Evolutionary conservation across 2,797 vertebrate species (phyloP).

Genomic region (Labeo calbasu): DNA sequence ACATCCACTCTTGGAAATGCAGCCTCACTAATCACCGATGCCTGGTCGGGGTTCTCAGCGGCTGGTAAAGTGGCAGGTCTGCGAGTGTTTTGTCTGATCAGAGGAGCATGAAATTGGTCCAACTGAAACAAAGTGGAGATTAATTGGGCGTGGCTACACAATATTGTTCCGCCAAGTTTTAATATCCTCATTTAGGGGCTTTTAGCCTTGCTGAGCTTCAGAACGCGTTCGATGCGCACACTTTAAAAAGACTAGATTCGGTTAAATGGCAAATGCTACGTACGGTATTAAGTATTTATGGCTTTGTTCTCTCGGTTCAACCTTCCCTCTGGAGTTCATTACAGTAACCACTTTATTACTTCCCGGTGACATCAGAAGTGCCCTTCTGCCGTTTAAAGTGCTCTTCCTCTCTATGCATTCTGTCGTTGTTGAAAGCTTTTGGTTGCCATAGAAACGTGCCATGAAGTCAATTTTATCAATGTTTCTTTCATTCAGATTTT

Average conservation of each 20-base stretch:
- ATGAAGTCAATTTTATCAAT: conserved; percentile 47
- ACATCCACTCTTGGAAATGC: conserved; percentile 35
- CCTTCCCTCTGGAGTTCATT: conserved; percentile 47
- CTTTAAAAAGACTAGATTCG: conserved; percentile 33
- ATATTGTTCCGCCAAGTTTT: conserved; percentile 64
- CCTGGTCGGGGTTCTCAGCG: conserved; percentile 59
- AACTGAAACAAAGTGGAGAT: conserved; percentile 69
- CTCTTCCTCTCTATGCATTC: conserved; percentile 44
- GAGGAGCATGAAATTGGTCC: conserved; percentile 73
- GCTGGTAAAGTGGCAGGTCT: conserved; percentile 62
- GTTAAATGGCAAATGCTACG: conserved; percentile 25
- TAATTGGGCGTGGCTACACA: conserved; percentile 69
- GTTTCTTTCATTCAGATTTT: conserved; percentile 42
- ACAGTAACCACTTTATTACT: conserved; percentile 51
- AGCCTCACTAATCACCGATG: conserved; percentile 58
- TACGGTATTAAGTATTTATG: conserved; percentile 17
- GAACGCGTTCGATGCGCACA: conserved; percentile 32
- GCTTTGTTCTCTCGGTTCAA: conserved; percentile 30
- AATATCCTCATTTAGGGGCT: conserved; percentile 66
- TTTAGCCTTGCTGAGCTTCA: conserved; percentile 49
- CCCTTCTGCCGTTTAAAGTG: conserved; percentile 56
- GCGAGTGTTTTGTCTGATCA: conserved; percentile 68
- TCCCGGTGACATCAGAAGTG: conserved; percentile 56
- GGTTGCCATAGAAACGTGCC: conserved; percentile 55
- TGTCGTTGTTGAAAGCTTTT: conserved; percentile 39